Evolutionary conservation across 2,888 invertebrate genomes (phyloP), one percentile per base, ranked within the genome.

Genomic region (Cataglyphis livida): DNA sequence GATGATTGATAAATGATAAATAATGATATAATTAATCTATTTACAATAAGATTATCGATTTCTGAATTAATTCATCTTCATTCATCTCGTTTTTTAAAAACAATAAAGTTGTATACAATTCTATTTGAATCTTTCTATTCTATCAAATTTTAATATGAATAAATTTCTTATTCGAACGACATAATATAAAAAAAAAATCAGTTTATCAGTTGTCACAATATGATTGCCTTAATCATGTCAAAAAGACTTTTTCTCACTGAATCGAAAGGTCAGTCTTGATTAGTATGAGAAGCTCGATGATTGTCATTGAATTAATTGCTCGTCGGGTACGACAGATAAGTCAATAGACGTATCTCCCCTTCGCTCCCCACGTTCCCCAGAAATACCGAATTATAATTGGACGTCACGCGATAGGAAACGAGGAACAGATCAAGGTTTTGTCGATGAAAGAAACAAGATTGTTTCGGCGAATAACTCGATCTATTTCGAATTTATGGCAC

Each of bases 301-400:
- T 87, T 86, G 89, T 88, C 86, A 85, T 89, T 85, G 84, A 82
- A 90, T 90, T 87, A 90, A 89, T 89, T 87, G 87, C 62, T 85
- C 83, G 88, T 70, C 81, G 78, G 35, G 64, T 59, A 61, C 75
- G 81, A 54, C 84, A 87, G 90, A 89, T 89, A 90, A 88, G 66
- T 78, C 65, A 57, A 79, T 73, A 76, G 48, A 44, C 81, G 83
- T 62, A 65, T 78, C 68, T 62, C 25, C 25, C 75, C 81, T 84
- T 83, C 82, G 81, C 83, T 79, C 54, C 82, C 82, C 86, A 82
- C 89, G 89, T 66, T 65, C 78, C 75, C 54, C 79, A 83, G 74
- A 82, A 85, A 25, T 70, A 70, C 44, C 51, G 70, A 78, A 71
- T 79, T 71, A 61, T 79, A 79, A 79, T 79, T 79, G 78, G 25